Evolutionary conservation across 2,797 vertebrate genomes (phyloP), one percentile per base, ranked within the genome.

Genomic region (Coccyzus lansbergi): DNA sequence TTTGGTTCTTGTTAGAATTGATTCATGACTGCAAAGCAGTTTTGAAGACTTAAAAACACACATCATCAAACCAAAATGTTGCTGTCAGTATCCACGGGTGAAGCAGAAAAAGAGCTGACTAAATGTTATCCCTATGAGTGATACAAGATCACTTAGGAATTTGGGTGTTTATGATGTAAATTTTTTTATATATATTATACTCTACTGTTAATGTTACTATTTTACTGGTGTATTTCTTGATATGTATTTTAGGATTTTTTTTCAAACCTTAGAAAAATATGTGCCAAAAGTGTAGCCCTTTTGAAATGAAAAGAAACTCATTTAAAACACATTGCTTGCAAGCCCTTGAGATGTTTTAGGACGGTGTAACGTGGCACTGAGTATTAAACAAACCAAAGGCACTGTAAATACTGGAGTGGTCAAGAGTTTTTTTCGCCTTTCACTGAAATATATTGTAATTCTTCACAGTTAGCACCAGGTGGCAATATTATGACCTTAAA

Each of bases 381-480:
- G 4, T 38, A 24, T 40, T 81, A 49, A 67, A 46, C 0, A 0
- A 77, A 70, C n/a, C 26, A 70, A 49, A 93, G 33, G 21, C 65
- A 64, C 56, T 4, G 4, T 38, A 69, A 82, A 15, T 38, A 40
- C 46, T 38, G 13, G 75, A 76, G 55, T 24, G n/a, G 18, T 14
- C 48, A 44, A 15, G 10, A 0, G 0, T 2, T 38, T 71, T 24
- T 15, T 15, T 13, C 20, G 33, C 12, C 2, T 3, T 70, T 77
- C 60, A 8, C 10, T 9, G 52, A 86, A 64, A 34, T 33, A 36
- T 4, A 12, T 18, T 96, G 92, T 90, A 95, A 49, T 96, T 88
- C 92, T 95, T 26, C 24, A 26, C 21, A 56, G 38, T 81, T 85
- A 62, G 65, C 95, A 94, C 84, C 62, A 96, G 96, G 12, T 91